phyloP scores from a whole-genome alignment of 2,113 vertebrate species.

The Brienomyrus longianalis region DNA sequence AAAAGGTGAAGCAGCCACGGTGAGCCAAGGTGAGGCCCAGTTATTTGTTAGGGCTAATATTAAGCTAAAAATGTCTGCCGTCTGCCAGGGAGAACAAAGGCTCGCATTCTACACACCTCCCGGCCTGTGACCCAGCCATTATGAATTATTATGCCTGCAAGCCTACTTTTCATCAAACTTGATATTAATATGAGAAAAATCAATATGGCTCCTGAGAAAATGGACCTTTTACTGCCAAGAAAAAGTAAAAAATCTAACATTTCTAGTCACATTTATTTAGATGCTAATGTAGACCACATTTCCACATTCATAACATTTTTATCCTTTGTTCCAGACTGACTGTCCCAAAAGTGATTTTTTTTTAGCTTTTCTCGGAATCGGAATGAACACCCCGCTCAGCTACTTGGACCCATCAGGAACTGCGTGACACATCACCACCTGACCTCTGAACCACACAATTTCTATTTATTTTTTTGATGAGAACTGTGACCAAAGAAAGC shows the following conservation, averaged over 20 bases:
- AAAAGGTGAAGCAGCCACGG: not conserved
- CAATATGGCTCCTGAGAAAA: not conserved
- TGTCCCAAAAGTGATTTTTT: not conserved
- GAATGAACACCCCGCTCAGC: not conserved
- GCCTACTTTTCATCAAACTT: not conserved
- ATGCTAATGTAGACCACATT: not conserved
- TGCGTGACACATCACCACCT: not conserved
- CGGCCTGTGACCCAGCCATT: not conserved
- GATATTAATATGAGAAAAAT: not conserved
- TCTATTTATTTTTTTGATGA: not conserved
- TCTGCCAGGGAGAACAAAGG: not conserved
- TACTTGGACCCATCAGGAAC: not conserved
- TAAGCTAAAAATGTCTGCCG: not conserved
- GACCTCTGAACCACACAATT: not conserved
- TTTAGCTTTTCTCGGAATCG: not conserved
- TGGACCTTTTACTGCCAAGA: not conserved
- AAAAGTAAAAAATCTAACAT: not conserved
- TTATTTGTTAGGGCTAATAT: not conserved
- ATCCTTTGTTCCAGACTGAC: not conserved
- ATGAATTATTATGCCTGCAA: not conserved
- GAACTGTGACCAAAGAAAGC: not conserved
- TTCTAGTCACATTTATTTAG: not conserved
- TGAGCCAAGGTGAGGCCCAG: not conserved
- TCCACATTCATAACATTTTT: not conserved
- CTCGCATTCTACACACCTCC: not conserved